These are phyloP conservation scores for Rutilus rutilus DNA, from an alignment of 2,113 vertebrate genomes.

Conservation along the genomic window DNA sequence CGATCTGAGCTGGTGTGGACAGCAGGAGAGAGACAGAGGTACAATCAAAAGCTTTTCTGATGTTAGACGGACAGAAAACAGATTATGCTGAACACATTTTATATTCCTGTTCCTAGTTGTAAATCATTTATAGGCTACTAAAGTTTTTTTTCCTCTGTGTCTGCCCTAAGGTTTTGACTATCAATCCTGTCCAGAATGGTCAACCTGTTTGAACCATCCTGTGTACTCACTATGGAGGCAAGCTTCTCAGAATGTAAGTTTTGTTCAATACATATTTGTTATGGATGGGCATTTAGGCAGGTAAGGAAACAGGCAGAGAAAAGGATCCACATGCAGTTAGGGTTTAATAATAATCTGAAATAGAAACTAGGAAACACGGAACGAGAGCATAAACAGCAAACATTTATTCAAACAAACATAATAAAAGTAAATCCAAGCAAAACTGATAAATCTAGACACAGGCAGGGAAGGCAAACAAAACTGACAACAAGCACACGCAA, in stretches of 20 bases:
- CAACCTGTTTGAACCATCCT: slow-evolving; percentile 69
- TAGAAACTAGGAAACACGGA: too few species aligned
- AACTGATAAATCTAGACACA: too few species aligned
- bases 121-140: not conserved
- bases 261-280: not conserved
- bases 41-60: not conserved
- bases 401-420: too few species aligned
- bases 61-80: not conserved
- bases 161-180: slow-evolving; percentile 64
- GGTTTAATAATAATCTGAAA: too few species aligned
- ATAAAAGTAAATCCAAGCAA: too few species aligned
- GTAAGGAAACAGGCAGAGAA: too few species aligned
- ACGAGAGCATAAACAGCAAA: too few species aligned
- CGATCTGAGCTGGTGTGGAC: slow-evolving; percentile 77
- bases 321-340: too few species aligned
- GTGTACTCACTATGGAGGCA: slow-evolving; percentile 77
- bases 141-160: not conserved
- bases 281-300: too few species aligned
- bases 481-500: too few species aligned
- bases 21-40: slow-evolving; percentile 66
- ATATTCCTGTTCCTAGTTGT: not conserved
- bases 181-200: slow-evolving; percentile 75
- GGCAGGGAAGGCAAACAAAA: too few species aligned
- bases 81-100: not conserved
- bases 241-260: slow-evolving; percentile 74